Evolutionary conservation across 2,888 invertebrate species (phyloP).

Genomic region (Dilophus febrilis): DNA sequence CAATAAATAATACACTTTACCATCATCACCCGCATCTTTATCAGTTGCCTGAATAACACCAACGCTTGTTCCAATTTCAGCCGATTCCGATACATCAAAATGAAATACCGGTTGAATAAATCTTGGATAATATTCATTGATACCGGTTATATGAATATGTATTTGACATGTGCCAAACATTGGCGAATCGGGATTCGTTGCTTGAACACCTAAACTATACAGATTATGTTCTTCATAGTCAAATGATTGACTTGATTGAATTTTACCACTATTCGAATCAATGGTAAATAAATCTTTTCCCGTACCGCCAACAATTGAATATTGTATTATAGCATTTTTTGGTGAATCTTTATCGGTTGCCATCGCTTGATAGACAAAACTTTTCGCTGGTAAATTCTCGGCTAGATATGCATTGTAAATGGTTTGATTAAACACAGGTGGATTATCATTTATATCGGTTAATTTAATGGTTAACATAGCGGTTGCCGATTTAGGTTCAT

Average conservation of each 20-base stretch:
- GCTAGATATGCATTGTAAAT: constrained; percentile 60
- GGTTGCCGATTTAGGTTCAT: constrained; percentile 55
- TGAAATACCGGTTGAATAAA: constrained; percentile 81
- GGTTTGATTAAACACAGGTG: constrained; percentile 67
- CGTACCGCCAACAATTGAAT: constrained; percentile 60
- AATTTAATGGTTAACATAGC: constrained; percentile 72
- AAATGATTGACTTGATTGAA: constrained; percentile 58
- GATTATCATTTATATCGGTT: constrained; percentile 87
- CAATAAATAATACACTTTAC: constrained; percentile 77
- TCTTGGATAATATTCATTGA: constrained; percentile 77
- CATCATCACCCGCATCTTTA: constrained; percentile 75
- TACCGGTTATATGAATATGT: constrained; percentile 59
- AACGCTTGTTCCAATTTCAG: constrained; percentile 67
- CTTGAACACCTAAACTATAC: constrained; percentile 60
- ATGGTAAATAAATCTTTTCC: constrained; percentile 60
- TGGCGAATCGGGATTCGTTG: constrained; percentile 70
- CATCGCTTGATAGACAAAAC: constrained; percentile 52
- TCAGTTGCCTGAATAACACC: constrained; percentile 78
- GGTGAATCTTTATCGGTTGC: constrained; percentile 79
- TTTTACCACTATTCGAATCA: constrained; percentile 56
- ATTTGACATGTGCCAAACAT: constrained; percentile 62
- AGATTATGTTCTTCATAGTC: constrained; percentile 71
- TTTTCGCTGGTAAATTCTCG: constrained; percentile 65
- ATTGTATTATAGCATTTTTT: constrained; percentile 70
- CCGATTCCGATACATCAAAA: constrained; percentile 84